Conservation (phyloP, 2,113 vertebrate genomes). For the Brachypteracias leptosomus region DNA sequence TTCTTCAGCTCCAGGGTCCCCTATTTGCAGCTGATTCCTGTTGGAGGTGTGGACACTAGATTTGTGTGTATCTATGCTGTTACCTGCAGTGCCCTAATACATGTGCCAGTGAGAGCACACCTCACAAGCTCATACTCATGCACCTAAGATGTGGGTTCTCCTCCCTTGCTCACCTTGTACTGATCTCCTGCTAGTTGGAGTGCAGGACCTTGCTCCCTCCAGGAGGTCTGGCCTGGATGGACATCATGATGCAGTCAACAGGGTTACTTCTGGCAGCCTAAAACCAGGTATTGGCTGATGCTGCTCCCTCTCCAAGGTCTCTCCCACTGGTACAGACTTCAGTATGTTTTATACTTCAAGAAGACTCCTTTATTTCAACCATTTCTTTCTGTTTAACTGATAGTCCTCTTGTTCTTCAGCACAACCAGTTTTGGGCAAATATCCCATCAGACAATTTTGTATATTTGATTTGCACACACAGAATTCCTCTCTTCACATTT, state of each 20-base stretch:
- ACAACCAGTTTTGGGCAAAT: not conserved
- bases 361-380: not conserved
- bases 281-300: not conserved
- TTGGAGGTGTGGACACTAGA: not conserved
- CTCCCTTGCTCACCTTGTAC: not conserved
- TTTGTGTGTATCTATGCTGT: not conserved
- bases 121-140: not conserved
- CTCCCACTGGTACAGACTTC: not conserved
- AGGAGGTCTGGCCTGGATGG: not conserved
- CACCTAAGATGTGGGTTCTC: not conserved
- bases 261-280: not conserved
- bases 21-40: not conserved
- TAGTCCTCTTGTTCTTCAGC: not conserved
- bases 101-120: not conserved
- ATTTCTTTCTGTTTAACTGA: not conserved
- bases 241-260: fast-evolving
- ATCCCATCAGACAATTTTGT: not conserved
- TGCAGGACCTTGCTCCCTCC: not conserved
- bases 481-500: not conserved
- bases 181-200: not conserved
- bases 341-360: not conserved
- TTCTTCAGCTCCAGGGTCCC: not conserved
- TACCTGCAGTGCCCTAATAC: not conserved
- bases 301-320: not conserved
- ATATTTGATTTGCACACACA: not conserved